phyloP scores from a whole-genome alignment of 2,113 vertebrate genomes.

The Catagonus wagneri region DNA sequence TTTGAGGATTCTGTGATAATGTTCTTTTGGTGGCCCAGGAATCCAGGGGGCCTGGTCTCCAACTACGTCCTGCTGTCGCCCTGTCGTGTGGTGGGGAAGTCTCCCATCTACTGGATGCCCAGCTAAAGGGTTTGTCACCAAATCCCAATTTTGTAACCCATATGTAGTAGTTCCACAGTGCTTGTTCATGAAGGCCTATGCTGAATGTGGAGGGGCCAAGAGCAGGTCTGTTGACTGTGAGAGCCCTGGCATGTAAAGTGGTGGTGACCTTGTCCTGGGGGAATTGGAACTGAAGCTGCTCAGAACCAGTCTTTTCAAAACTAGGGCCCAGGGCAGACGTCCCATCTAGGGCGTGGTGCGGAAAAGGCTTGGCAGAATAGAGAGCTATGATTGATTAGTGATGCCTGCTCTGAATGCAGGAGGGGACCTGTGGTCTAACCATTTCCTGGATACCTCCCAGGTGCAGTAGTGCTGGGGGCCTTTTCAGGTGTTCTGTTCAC shows the following conservation, averaged over 20 bases:
- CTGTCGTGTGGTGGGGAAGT: neutral
- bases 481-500: neutral
- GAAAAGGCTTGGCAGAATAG: neutral
- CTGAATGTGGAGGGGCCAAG: neutral
- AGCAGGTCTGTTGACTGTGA: neutral
- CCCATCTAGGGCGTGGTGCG: neutral
- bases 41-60: neutral
- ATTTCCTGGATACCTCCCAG: neutral
- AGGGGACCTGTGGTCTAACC: neutral
- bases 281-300: neutral
- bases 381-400: neutral
- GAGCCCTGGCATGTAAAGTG: neutral
- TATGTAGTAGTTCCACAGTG: neutral
- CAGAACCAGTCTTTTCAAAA: neutral
- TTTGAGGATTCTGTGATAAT: neutral
- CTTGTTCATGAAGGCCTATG: neutral
- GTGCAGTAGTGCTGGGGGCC: neutral
- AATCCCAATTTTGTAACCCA: neutral
- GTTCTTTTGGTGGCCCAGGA: neutral
- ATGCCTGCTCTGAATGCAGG: neutral
- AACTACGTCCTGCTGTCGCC: fast-evolving
- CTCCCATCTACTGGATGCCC: neutral
- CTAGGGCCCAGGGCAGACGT: fast-evolving
- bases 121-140: neutral
- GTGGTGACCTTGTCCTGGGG: neutral